These are phyloP conservation scores for Congeria kusceri DNA, from an alignment of 2,888 invertebrate genomes.

Conservation along the genomic window DNA sequence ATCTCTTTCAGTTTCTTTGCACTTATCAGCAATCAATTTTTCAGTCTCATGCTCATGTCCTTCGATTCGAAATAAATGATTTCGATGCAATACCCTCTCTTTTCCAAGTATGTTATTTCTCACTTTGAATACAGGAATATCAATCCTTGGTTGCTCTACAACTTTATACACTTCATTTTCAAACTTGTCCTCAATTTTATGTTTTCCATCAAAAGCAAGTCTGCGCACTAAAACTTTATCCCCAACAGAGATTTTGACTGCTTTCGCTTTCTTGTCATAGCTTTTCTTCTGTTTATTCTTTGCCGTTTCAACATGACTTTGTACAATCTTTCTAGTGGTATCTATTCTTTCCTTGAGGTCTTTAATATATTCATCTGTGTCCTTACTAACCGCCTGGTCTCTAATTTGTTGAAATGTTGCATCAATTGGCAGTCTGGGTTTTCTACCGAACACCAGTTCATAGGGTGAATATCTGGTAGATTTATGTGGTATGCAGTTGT, in stretches of 20 bases:
- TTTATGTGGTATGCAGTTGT: slow-evolving; percentile 28
- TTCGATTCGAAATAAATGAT: slow-evolving; percentile 16
- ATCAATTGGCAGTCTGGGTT: slow-evolving; percentile 27
- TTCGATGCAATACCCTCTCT: slow-evolving; percentile 18
- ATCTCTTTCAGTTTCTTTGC: too few relatives aligned
- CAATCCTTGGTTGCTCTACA: slow-evolving; percentile 5
- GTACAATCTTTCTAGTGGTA: slow-evolving; percentile 9
- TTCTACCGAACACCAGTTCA: slow-evolving; percentile 20
- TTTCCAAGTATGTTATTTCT: not conserved
- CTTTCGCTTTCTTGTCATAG: slow-evolving; percentile 18
- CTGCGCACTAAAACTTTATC: slow-evolving; percentile 31
- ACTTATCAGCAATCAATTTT: too few relatives aligned
- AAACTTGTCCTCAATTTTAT: slow-evolving; percentile 29
- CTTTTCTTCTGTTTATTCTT: slow-evolving; percentile 15
- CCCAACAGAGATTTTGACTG: slow-evolving; percentile 11
- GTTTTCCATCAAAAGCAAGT: slow-evolving; percentile 24
- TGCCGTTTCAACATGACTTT: slow-evolving; percentile 2
- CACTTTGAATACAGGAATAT: slow-evolving; percentile 17
- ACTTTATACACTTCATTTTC: slow-evolving; percentile 16
- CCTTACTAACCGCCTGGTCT: not conserved
- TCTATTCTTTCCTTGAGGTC: slow-evolving; percentile 21
- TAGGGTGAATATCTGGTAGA: slow-evolving; percentile 20
- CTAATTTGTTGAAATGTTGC: slow-evolving; percentile 1
- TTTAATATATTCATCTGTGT: slow-evolving; percentile 14
- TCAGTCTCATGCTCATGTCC: not conserved